Base-by-base conservation (phyloP, 1,140 invertebrate species). In the Pomacea maculata region DNA sequence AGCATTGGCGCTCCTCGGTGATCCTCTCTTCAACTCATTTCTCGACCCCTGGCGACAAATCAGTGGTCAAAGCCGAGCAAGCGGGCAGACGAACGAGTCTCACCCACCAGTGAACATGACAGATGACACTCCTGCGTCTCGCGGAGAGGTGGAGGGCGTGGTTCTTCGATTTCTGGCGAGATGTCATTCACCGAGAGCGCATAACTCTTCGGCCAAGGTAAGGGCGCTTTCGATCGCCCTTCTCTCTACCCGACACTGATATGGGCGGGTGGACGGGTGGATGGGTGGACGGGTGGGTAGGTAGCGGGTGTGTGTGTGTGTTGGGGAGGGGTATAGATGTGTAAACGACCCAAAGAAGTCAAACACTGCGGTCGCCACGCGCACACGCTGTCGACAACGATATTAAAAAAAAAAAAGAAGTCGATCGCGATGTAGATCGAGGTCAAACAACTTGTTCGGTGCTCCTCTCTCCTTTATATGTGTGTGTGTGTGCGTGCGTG, bases 401-500 rank as follows among this genome's bases (percentile, higher is more conserved):
- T 11, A 14, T 73, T 73, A 29, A 73, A 21, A 52, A 73, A 29
- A 73, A 25, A 45, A 21, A 19, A 29, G 71, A 7, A 6, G 34
- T 10, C 71, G 17, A 52, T 73, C 54, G 71, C 71, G 52, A 19
- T 21, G 52, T 21, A 73, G 8, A 73, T 29, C 45, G 25, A 52
- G 34, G 19, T 52, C 34, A 52, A 34, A 11, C 19, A 73, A 9
- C 15, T 15, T 25, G 17, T 25, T 21, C 25, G 17, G 14, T 25
- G 15, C 4, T 45, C 15, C 25, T 15, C 68, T 25, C 68, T 25
- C 45, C 6, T 5, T 19, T 25, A 45, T 25, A 21, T 25, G 68
- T 19, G 68, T 71, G 68, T 71, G 68, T 71, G 68, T 71, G 68
- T 71, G 68, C 10, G 68, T 71, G 68, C 10, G 68, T 71, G 68